Evolutionary conservation across 2,888 invertebrate genomes (phyloP).

Genomic region (Diplazon laetatorius): DNA sequence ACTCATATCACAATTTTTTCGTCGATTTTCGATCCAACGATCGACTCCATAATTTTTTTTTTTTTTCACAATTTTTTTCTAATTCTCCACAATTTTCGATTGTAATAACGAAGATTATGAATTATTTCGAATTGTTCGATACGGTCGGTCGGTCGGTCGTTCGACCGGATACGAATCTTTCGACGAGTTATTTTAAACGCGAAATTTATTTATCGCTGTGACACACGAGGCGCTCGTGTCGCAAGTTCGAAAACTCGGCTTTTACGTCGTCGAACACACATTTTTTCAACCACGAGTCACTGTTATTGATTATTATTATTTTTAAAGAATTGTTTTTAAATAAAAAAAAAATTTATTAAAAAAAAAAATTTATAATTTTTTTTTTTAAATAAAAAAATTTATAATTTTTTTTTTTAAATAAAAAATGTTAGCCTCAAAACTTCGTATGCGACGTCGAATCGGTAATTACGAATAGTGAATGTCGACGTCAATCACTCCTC

Average conservation of each 20-base stretch:
- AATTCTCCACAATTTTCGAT: background rate
- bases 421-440: too few relatives aligned
- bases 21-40: background rate
- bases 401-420: too few relatives aligned
- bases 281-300: conserved; percentile 1
- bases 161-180: conserved; percentile 36
- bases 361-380: too few relatives aligned
- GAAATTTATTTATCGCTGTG: conserved; percentile 59
- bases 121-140: conserved; percentile 36
- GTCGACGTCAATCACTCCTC: too few relatives aligned
- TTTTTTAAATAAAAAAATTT: too few relatives aligned
- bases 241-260: conserved; percentile 23
- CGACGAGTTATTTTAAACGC: conserved; percentile 55
- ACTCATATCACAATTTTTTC: conserved; percentile 17
- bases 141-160: conserved; percentile 1
- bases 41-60: background rate
- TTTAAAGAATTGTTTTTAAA: too few relatives aligned
- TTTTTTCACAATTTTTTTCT: too few relatives aligned
- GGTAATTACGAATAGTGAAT: background rate
- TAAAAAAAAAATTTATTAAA: too few relatives aligned
- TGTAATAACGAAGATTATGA: conserved; percentile 16
- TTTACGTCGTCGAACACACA: background rate
- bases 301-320: conserved; percentile 3
- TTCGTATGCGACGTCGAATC: too few relatives aligned
- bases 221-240: conserved; percentile 25